phyloP scores from a whole-genome alignment of 1,140 invertebrate species.

The Drosophila nigrodunni region DNA sequence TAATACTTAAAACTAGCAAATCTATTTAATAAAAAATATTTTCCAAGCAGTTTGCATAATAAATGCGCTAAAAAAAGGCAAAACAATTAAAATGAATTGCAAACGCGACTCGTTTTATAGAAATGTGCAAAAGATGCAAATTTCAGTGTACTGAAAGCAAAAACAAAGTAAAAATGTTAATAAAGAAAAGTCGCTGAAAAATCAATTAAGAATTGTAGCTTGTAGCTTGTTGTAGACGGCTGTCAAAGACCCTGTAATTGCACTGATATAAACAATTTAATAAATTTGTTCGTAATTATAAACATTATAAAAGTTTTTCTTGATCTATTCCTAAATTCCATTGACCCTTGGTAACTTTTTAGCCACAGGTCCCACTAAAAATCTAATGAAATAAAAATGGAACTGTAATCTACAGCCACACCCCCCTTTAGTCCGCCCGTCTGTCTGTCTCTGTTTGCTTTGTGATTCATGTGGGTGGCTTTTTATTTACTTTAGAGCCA shows the following conservation, averaged over 20 bases:
- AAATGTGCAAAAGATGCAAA: conserved; percentile 52
- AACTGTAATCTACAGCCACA: conserved; percentile 4
- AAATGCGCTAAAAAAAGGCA: conserved; percentile 9
- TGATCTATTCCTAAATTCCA: no score
- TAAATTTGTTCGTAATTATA: no score
- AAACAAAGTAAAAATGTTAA: neutral
- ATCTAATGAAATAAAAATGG: conserved; percentile 3
- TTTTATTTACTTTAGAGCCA: conserved; percentile 73
- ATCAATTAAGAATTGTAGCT: conserved; percentile 40
- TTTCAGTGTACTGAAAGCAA: neutral
- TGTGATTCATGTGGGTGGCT: conserved; percentile 46
- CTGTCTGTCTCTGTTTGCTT: neutral
- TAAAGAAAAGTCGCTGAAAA: conserved; percentile 45
- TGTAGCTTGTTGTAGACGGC: neutral
- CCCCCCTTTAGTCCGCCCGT: neutral
- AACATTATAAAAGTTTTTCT: no score
- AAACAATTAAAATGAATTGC: conserved; percentile 2
- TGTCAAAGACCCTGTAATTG: neutral
- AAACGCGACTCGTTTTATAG: conserved; percentile 29
- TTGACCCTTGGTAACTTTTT: neutral
- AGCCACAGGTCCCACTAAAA: neutral
- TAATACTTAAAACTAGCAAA: conserved; percentile 1
- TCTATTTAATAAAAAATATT: conserved; percentile 37
- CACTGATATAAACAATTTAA: no score
- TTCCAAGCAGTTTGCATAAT: conserved; percentile 46